Conservation (phyloP, 1,140 invertebrate species). For the Drosophila sucinea region DNA sequence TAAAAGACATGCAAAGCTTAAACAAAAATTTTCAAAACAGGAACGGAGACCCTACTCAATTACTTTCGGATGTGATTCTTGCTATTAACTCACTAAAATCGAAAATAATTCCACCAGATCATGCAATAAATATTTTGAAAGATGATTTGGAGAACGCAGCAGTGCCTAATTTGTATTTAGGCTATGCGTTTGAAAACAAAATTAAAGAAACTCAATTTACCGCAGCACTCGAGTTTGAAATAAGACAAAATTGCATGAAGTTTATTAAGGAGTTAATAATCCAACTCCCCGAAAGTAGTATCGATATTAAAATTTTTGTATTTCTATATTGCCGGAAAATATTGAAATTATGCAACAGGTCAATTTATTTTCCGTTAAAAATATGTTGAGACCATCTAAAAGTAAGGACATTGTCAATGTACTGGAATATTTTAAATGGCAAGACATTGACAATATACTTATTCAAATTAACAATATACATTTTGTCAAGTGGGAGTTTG, state of each 20-base stretch:
- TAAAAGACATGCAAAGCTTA: neutral
- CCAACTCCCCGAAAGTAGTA: constrained; percentile 1
- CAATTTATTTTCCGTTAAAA: constrained; percentile 5
- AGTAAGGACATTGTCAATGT: neutral
- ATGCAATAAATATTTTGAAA: too few relatives aligned
- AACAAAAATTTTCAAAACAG: too few relatives aligned
- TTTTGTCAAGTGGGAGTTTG: too few relatives aligned
- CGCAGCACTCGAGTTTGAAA: neutral
- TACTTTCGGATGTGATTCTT: too few relatives aligned
- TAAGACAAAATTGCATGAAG: constrained; percentile 4
- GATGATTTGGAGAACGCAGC: neutral
- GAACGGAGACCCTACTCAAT: too few relatives aligned
- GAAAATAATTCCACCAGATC: too few relatives aligned
- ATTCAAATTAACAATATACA: too few relatives aligned
- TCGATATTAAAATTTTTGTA: neutral
- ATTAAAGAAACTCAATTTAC: too few relatives aligned
- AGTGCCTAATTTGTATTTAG: too few relatives aligned
- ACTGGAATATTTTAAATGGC: constrained; percentile 11
- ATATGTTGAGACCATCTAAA: neutral
- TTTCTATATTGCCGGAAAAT: constrained; percentile 14
- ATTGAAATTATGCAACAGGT: constrained; percentile 4
- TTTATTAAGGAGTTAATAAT: constrained; percentile 12
- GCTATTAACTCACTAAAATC: too few relatives aligned
- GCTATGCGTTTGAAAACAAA: constrained; percentile 1
- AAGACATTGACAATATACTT: neutral